Evolutionary conservation across 2,113 vertebrate genomes (phyloP).

Genomic region (Vulpes vulpes): DNA sequence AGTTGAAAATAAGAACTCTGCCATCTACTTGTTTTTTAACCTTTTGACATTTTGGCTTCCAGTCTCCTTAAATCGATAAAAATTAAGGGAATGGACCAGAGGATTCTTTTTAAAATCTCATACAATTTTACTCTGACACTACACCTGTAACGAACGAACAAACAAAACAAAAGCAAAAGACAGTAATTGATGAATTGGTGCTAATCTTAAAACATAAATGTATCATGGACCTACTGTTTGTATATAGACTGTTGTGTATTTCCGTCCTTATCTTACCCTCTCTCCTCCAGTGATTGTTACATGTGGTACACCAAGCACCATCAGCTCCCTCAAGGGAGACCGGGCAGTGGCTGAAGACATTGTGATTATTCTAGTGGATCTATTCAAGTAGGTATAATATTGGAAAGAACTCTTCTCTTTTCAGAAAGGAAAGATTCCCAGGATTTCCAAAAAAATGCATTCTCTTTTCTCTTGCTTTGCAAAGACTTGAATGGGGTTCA

Average conservation of each 20-base stretch:
- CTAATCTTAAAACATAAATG: background rate
- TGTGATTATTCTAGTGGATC: constrained; percentile 94
- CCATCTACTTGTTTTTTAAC: background rate
- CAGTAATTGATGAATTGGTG: background rate
- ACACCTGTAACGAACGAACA: background rate
- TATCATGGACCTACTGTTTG: background rate
- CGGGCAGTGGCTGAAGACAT: constrained; percentile 84
- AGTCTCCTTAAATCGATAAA: background rate
- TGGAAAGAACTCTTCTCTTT: background rate
- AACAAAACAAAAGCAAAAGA: background rate
- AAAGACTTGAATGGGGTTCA: background rate
- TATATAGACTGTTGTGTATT: background rate
- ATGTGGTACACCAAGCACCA: constrained; percentile 88
- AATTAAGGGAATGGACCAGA: background rate
- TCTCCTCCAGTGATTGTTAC: constrained; percentile 92
- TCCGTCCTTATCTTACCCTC: constrained; percentile 53
- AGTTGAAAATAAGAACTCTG: background rate
- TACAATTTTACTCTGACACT: background rate
- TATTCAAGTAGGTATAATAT: constrained; percentile 93
- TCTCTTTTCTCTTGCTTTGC: constrained; percentile 18
- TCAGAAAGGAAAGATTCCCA: constrained; percentile 51
- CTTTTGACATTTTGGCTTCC: background rate
- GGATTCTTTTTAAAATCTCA: background rate
- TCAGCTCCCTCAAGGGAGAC: constrained; percentile 81
- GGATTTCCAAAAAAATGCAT: background rate